These are phyloP conservation scores for Syngnathoides biaculeatus DNA, from an alignment of 2,113 vertebrate species.

Conservation along the genomic window DNA sequence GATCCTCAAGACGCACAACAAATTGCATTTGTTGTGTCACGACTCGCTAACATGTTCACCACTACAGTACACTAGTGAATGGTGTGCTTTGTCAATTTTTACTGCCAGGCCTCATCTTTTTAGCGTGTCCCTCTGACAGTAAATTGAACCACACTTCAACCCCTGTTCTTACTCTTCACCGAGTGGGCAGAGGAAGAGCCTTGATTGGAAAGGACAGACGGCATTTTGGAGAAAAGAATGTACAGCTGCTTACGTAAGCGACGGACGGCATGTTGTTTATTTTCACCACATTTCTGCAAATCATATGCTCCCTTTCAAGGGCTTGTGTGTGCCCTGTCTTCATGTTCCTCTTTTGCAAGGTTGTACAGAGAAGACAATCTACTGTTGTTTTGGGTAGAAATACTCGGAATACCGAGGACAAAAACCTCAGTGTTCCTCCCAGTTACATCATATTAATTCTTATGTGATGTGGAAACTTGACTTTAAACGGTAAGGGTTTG, in stretches of 20 bases:
- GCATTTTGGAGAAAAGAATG: neutral
- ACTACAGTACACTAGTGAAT: neutral
- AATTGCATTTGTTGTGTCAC: neutral
- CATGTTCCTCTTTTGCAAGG: neutral
- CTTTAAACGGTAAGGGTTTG: neutral
- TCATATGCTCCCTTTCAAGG: neutral
- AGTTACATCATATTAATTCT: neutral
- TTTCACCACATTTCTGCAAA: neutral
- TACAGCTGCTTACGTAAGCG: neutral
- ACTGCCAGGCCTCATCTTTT: neutral
- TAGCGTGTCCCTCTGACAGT: neutral
- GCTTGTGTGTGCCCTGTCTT: neutral
- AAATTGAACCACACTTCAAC: neutral
- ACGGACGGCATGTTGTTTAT: neutral
- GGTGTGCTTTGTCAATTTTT: neutral
- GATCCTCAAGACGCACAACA: neutral
- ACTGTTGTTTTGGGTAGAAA: neutral
- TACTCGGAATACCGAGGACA: neutral
- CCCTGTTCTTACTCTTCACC: neutral
- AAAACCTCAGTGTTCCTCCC: neutral
- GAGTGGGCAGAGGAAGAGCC: neutral
- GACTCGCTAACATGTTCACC: neutral
- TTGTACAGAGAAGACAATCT: neutral
- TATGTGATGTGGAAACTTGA: neutral
- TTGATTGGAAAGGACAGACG: neutral